Evolutionary conservation across 2,113 vertebrate genomes (phyloP).

Genomic region (Regulus satrapa): DNA sequence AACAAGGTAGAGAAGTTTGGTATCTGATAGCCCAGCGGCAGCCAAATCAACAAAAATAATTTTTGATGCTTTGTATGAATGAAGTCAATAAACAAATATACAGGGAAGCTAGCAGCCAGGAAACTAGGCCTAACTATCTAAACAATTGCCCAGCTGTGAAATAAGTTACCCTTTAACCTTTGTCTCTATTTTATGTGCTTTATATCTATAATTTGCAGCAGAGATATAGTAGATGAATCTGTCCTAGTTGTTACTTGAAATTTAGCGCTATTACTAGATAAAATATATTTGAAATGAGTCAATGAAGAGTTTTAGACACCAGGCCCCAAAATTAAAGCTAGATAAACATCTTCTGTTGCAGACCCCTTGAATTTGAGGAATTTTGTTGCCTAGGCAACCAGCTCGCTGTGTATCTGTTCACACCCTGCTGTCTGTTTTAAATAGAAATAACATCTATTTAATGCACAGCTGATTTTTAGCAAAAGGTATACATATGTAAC

Average conservation of each 20-base stretch:
- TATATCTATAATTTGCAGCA: background rate
- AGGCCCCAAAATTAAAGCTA: background rate
- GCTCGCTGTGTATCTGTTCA: background rate
- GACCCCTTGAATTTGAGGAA: background rate
- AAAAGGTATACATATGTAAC: background rate
- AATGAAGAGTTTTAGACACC: conserved; percentile 9
- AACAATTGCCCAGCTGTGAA: background rate
- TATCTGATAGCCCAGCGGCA: background rate
- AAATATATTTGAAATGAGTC: background rate
- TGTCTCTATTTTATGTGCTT: background rate
- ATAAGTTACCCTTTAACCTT: background rate
- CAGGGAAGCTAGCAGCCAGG: background rate
- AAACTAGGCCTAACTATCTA: background rate
- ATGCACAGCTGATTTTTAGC: background rate
- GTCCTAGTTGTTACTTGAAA: background rate
- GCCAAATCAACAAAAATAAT: background rate
- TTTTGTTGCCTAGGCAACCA: conserved; percentile 36
- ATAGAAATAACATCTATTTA: background rate
- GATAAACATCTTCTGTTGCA: background rate
- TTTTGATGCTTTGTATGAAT: background rate
- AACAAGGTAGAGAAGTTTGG: background rate
- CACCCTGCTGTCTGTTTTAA: background rate
- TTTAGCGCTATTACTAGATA: background rate
- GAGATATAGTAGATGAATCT: background rate
- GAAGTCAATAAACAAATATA: background rate